Base-by-base conservation (phyloP, 2,113 vertebrate genomes). In the Rostratula benghalensis region DNA sequence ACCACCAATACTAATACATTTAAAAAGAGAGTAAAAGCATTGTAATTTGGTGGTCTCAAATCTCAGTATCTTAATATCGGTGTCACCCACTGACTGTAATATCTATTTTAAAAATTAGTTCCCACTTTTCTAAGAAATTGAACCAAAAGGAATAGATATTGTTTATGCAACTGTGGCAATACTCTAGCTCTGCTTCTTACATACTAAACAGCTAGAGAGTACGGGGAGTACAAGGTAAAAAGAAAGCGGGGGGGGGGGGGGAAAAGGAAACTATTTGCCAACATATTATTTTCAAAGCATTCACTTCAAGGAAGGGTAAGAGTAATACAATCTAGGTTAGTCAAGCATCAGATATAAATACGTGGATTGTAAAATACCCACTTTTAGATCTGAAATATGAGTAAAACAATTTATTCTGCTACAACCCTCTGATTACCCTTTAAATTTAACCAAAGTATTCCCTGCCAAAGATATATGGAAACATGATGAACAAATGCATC, bases 81-180 rank as follows among this genome's bases (percentile, higher is more conserved):
- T 82, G 24, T 76, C 65, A 89, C 19, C 59, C 37, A 45, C 54
- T 88, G 75, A 74, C 70, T 0, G 1, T 20, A 92, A 65, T 69
- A 87, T 76, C 77, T 87, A 15, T 69, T 93, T 87, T 73, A 68
- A 96, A 94, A 95, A 91, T 87, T 22, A 61, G 39, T 60, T 92
- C 89, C 54, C 56, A 11, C 67, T 93, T 94, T 94, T 57, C 57
- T 87, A 69, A 84, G 94, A 93, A 95, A 94, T 96, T 79, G 96
- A 94, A 89, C 39, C 74, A 94, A 93, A 91, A 82, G 77, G 35
- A 85, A 82, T 85, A 92, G 76, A 57, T 10, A n/a, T 54, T 43
- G 45, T 84, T 96, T 92, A 69, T 92, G 50, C 33, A 86, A 78
- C 51, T n/a, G 69, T 89, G 90, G 90, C 88, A 91, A 31, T n/a